Base-by-base conservation (phyloP, 2,797 vertebrate species). In the Phylloscopus collybita region DNA sequence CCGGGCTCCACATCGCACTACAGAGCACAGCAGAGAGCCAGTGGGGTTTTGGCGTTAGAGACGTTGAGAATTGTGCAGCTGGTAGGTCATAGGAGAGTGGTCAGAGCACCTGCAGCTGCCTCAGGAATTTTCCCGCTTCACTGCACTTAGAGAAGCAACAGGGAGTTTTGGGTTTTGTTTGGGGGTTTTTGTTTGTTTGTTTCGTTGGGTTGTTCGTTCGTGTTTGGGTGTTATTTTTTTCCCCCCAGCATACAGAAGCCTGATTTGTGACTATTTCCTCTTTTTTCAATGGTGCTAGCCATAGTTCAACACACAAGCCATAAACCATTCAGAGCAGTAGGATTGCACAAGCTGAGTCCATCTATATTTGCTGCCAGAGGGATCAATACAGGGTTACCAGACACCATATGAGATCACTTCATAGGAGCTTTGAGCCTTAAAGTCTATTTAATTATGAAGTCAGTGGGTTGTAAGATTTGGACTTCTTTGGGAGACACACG, bases 331-430 rank as follows among this genome's bases (percentile, higher is more conserved):
- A 1, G 7, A 51, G 61, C 30, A 47, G 20, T 22, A 32, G 50
- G 20, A 20, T 29, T 54, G 16, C 4, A 2, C 0, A 0, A 11
- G 14, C 54, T 47, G 49, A 17, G n/a, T 45, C 36, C 15, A 7
- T 56, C 29, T 60, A 9, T 30, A 25, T 54, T 22, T 1, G 6
- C 14, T 49, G 62, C 25, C 26, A 20, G 16, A 22, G 38, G 10
- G 40, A 34, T 57, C 60, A 16, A 1, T 38, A 10, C 15, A 32
- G 27, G 21, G 18, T 54, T 65, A 54, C 11, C 34, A 30, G 49
- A 19, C 25, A 12, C 1, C 16, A 3, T 5, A 16, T 2, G 19
- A 61, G 51, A 15, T 45, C 9, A 60, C 49, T 72, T 87, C 11
- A 29, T 8, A 2, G 47, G n/a, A 88, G 26, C 61, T 76, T 71